phyloP scores from a whole-genome alignment of 2,797 vertebrate genomes.

The Psittacula derbiana region DNA sequence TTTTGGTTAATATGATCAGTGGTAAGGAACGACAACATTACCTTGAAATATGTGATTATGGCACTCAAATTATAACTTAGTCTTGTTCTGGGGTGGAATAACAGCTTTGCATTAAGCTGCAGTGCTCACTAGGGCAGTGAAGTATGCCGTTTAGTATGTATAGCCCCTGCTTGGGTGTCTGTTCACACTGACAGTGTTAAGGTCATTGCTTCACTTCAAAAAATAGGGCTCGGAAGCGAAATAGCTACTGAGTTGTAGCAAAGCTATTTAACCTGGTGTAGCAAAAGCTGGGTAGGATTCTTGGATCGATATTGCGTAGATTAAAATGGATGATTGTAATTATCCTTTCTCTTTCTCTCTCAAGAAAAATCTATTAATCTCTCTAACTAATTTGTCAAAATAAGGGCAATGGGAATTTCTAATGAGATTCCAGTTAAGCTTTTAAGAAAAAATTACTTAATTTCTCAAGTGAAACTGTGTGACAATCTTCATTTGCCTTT shows the following conservation, averaged over 20 bases:
- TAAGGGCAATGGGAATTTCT: neutral
- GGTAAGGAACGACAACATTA: neutral
- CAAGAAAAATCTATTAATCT: neutral
- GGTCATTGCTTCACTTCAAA: neutral
- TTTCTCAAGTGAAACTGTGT: neutral
- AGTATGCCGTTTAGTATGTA: neutral
- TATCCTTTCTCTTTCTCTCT: neutral
- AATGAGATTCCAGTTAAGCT: neutral
- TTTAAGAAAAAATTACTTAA: neutral
- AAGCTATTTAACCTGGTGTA: neutral
- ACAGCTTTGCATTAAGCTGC: neutral
- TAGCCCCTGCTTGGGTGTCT: neutral
- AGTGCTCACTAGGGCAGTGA: neutral
- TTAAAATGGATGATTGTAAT: neutral
- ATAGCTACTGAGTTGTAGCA: neutral
- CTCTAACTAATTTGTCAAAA: neutral
- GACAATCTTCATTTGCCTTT: neutral
- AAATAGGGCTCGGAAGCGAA: neutral
- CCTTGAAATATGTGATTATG: neutral
- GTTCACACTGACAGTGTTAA: neutral
- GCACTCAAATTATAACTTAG: neutral
- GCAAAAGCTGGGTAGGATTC: neutral
- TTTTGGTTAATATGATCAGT: neutral
- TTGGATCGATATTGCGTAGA: neutral
- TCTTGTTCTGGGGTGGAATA: neutral